Evolutionary conservation across 2,888 invertebrate species (phyloP).

Genomic region (Idaea straminata): DNA sequence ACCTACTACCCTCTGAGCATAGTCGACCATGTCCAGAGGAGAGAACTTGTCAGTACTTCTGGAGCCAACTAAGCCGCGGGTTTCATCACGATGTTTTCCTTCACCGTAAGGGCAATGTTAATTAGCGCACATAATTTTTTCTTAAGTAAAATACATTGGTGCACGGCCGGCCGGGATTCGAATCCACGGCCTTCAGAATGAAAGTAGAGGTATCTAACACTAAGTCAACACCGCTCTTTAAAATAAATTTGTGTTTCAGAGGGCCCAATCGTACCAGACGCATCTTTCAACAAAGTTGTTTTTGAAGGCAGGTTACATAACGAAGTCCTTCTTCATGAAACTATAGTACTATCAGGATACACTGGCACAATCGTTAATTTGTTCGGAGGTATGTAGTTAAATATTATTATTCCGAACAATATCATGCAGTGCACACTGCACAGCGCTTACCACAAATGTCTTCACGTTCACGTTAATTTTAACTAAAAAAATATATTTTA

Average conservation of each 20-base stretch:
- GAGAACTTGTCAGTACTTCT: too few relatives aligned
- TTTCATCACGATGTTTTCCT: too few relatives aligned
- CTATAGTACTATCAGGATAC: constrained; percentile 43
- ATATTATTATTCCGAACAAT: background rate
- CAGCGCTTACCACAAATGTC: background rate
- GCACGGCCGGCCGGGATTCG: too few relatives aligned
- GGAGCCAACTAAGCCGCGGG: too few relatives aligned
- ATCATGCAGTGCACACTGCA: background rate
- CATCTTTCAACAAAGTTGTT: constrained; percentile 46
- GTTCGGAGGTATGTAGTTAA: constrained; percentile 46
- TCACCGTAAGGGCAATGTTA: too few relatives aligned
- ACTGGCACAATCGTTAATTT: constrained; percentile 39
- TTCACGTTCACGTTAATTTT: background rate
- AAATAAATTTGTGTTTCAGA: constrained; percentile 3
- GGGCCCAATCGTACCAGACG: constrained; percentile 13
- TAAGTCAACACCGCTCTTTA: background rate
- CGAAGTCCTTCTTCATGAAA: constrained; percentile 44
- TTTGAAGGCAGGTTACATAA: constrained; percentile 45
- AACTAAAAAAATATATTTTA: constrained; percentile 23
- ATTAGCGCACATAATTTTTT: too few relatives aligned
- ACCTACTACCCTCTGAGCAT: too few relatives aligned
- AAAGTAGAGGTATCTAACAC: too few relatives aligned
- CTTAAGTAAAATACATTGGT: too few relatives aligned
- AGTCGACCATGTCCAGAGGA: too few relatives aligned
- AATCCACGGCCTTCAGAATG: too few relatives aligned